These are phyloP conservation scores for Heliornis fulica DNA, from an alignment of 2,113 vertebrate species.

Conservation along the genomic window DNA sequence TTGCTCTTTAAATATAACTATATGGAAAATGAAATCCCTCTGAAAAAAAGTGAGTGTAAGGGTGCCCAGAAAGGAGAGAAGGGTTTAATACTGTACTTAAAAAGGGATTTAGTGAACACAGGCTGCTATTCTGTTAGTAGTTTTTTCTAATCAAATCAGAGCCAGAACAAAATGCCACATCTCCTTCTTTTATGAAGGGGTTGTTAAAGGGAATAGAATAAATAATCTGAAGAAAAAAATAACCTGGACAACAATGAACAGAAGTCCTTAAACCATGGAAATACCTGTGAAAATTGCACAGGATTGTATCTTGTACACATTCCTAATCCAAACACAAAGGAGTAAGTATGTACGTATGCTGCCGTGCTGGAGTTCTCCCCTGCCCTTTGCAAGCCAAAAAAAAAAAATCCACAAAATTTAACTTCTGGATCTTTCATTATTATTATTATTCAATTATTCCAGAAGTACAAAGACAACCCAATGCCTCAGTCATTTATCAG, in stretches of 20 bases:
- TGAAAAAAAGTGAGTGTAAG: neutral
- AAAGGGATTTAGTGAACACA: neutral
- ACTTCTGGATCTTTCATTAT: neutral
- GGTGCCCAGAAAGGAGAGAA: neutral
- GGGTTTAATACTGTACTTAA: neutral
- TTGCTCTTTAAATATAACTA: slow-evolving; percentile 15
- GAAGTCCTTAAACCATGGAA: neutral
- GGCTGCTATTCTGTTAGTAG: neutral
- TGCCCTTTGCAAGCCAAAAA: neutral
- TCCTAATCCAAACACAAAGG: neutral
- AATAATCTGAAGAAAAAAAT: neutral
- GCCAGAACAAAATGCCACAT: neutral
- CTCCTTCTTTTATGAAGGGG: neutral
- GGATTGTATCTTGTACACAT: neutral
- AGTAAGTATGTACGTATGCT: accelerated
- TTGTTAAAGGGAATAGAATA: neutral
- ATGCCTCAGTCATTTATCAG: neutral
- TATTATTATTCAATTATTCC: neutral
- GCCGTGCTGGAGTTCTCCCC: neutral
- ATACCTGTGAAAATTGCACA: neutral
- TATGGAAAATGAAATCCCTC: slow-evolving; percentile 2
- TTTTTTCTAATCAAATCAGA: slow-evolving; percentile 28
- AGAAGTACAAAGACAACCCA: neutral
- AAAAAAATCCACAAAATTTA: neutral
- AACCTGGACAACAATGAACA: neutral